Evolutionary conservation across 2,113 vertebrate genomes (phyloP).

Genomic region (Mesitornis unicolor): DNA sequence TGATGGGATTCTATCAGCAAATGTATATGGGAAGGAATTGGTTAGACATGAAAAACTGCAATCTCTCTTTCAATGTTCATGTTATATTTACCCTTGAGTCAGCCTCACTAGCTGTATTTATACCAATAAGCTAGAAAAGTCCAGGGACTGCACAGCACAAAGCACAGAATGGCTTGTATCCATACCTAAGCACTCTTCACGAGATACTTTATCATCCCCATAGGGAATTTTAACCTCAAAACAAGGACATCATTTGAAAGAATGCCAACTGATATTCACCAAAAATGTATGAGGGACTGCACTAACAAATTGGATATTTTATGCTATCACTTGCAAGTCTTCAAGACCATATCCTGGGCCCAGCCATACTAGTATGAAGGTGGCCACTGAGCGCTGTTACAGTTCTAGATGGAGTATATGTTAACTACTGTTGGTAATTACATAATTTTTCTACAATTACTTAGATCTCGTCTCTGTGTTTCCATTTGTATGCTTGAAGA

Average conservation of each 20-base stretch:
- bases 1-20: neutral
- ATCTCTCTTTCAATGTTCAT: neutral
- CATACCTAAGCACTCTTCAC: neutral
- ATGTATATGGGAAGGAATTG: neutral
- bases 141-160: neutral
- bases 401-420: neutral
- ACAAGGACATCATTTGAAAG: neutral
- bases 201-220: neutral
- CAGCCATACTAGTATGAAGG: neutral
- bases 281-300: neutral
- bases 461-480: neutral
- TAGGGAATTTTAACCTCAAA: neutral
- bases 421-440: neutral
- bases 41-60: neutral
- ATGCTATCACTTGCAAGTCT: neutral
- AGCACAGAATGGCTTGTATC: neutral
- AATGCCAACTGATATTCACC: accelerated
- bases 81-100: neutral
- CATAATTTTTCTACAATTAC: neutral
- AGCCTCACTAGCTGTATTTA: neutral
- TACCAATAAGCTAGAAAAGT: neutral
- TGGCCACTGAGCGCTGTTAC: neutral
- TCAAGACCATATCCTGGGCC: neutral
- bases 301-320: neutral
- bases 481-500: neutral